phyloP scores from a whole-genome alignment of 1,140 invertebrate species.

The Wasmannia auropunctata region DNA sequence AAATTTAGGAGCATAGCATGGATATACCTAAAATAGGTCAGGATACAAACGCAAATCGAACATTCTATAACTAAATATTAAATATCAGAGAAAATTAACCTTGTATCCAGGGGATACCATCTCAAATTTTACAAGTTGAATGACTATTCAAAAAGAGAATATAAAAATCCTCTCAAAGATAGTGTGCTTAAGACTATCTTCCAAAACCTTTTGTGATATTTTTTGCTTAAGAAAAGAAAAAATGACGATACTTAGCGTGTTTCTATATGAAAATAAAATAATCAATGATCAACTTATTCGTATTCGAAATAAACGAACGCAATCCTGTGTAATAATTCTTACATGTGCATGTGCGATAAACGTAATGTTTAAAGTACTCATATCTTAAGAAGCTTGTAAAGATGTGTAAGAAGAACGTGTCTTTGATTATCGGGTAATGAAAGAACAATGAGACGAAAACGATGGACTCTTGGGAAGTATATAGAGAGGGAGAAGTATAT shows the following conservation, averaged over 20 bases:
- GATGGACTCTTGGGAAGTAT: slow-evolving; percentile 31
- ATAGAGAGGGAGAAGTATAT: slow-evolving; percentile 26
- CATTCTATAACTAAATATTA: slow-evolving; percentile 50
- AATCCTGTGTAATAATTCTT: slow-evolving; percentile 41
- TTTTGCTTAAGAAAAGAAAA: slow-evolving; percentile 10
- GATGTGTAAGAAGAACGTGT: slow-evolving; percentile 22
- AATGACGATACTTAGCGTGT: not conserved
- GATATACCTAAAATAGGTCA: slow-evolving; percentile 12
- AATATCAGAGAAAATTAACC: slow-evolving; percentile 30
- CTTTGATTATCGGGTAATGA: slow-evolving; percentile 26
- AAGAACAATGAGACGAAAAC: slow-evolving; percentile 42
- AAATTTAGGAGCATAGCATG: slow-evolving; percentile 22
- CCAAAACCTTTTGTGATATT: not conserved
- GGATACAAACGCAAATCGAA: slow-evolving; percentile 1
- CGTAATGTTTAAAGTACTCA: slow-evolving; percentile 28
- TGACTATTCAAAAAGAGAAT: slow-evolving; percentile 25
- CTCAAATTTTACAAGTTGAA: slow-evolving; percentile 4
- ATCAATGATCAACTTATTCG: not conserved
- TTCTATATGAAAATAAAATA: slow-evolving; percentile 11
- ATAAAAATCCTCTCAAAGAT: slow-evolving; percentile 12
- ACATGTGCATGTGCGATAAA: slow-evolving; percentile 46
- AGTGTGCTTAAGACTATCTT: not conserved
- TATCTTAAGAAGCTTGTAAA: slow-evolving; percentile 34
- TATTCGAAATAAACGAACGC: not conserved
- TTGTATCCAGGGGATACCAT: slow-evolving; percentile 19